phyloP scores from a whole-genome alignment of 2,797 vertebrate genomes.

The Gymnoscopelus microlampas region DNA sequence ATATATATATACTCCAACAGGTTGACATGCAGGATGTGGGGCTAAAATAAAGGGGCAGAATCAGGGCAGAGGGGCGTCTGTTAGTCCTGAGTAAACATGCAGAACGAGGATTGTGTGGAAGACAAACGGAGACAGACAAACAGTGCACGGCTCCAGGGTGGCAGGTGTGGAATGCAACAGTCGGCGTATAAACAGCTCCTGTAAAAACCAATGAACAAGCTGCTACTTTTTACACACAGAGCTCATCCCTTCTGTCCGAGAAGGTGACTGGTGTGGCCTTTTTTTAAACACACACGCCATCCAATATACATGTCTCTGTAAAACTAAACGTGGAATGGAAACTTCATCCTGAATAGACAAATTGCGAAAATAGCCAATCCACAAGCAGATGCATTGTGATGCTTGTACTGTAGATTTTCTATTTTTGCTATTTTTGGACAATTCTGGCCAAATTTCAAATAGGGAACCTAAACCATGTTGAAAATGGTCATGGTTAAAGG shows the following conservation, averaged over 20 bases:
- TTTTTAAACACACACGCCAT: slow-evolving; percentile 39
- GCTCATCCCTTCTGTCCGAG: neutral
- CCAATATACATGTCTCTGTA: slow-evolving; percentile 37
- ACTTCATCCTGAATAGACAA: slow-evolving; percentile 21
- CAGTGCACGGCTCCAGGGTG: slow-evolving; percentile 66
- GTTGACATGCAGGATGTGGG: slow-evolving; percentile 44
- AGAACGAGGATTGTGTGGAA: slow-evolving; percentile 11
- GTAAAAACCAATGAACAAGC: slow-evolving; percentile 46
- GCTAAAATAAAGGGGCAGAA: slow-evolving; percentile 12
- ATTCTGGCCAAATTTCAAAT: neutral
- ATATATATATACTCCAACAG: neutral
- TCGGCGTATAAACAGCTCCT: slow-evolving; percentile 32
- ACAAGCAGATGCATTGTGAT: too few relatives aligned
- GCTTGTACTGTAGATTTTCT: too few relatives aligned
- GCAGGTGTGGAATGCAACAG: slow-evolving; percentile 76
- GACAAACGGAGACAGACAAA: slow-evolving; percentile 56
- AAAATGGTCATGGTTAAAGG: too few relatives aligned
- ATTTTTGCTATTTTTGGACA: too few relatives aligned
- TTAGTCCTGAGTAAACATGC: slow-evolving; percentile 70
- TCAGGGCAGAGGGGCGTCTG: slow-evolving; percentile 25
- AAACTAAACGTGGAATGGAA: slow-evolving; percentile 37
- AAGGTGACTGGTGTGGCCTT: neutral
- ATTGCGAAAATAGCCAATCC: too few relatives aligned
- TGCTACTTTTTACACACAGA: slow-evolving; percentile 45
- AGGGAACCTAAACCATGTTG: too few relatives aligned